Evolutionary conservation across 2,797 vertebrate genomes (phyloP).

Genomic region (Glyptemys insculpta): DNA sequence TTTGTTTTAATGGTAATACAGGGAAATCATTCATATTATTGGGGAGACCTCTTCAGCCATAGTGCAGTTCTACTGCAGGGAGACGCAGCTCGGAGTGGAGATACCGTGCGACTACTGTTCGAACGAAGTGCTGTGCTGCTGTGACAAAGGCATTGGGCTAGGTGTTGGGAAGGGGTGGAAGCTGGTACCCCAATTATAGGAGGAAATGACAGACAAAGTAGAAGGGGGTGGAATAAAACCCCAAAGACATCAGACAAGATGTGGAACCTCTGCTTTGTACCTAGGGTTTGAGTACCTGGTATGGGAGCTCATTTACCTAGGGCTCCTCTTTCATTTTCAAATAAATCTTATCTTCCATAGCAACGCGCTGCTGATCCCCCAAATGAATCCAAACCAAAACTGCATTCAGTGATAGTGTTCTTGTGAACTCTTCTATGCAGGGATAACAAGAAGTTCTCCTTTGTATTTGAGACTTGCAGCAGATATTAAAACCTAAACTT

Average conservation of each 20-base stretch:
- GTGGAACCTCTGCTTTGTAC: neutral
- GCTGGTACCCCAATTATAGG: neutral
- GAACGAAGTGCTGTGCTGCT: neutral
- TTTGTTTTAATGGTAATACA: neutral
- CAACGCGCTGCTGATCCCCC: neutral
- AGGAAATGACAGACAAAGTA: neutral
- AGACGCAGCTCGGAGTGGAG: fast-evolving
- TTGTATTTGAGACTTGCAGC: neutral
- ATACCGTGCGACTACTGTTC: neutral
- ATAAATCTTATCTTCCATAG: neutral
- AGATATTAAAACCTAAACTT: neutral
- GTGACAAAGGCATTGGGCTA: neutral
- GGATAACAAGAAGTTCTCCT: neutral
- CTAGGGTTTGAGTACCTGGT: neutral
- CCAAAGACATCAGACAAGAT: neutral
- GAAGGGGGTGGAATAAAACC: neutral
- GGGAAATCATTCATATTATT: neutral
- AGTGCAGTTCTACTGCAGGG: fast-evolving
- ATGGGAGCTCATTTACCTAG: neutral
- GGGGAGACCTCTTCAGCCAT: neutral
- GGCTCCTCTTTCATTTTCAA: neutral
- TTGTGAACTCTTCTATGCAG: neutral
- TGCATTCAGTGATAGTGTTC: neutral
- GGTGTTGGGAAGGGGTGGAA: neutral
- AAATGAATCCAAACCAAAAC: neutral